Evolutionary conservation across 2,797 vertebrate genomes (phyloP), one percentile per base, ranked within the genome.

Genomic region (Numenius phaeopus): DNA sequence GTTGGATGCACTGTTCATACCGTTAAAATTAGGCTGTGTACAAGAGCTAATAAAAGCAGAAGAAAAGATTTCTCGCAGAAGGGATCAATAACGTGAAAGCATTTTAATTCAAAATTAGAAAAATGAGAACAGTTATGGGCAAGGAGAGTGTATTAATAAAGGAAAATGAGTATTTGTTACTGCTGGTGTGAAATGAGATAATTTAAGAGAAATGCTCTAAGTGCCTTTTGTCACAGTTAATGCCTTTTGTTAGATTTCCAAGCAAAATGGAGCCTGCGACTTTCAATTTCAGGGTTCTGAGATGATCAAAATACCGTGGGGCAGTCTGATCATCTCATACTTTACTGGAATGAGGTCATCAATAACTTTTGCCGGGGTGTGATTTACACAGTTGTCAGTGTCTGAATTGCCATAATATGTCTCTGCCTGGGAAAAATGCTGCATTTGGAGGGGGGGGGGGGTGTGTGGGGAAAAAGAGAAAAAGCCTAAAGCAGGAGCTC

Each of bases 361-460:
- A 91, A 76, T 97, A 96, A 90, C 82, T 96, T 75, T 89, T 92
- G 93, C 89, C 37, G 62, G 72, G 57, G 32, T 95, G 83, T 97
- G 87, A 97, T 96, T 96, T 97, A 95, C 92, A 95, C 73, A 95
- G 67, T 97, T 97, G 93, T 97, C 91, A 96, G 52, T 87, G 84
- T 95, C 94, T 95, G 93, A 96, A 93, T 97, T 96, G 89, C 96
- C 66, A 11, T 96, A 96, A 90, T 96, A 91, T 72, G 61, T 97
- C 93, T 97, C 77, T 97, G 96, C 89, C 95, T 59, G 23, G 73
- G 93, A 97, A 97, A 97, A 96, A 75, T 59, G 72, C 92, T 96
- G 81, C 89, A 55, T 94, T 97, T 27, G 18, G 69, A 44, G 52
- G 52, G 52, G 14, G 22, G 24, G 47, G 11, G 42, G 42, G 42